Evolutionary conservation across 2,113 vertebrate genomes (phyloP).

Genomic region (Promerops cafer): DNA sequence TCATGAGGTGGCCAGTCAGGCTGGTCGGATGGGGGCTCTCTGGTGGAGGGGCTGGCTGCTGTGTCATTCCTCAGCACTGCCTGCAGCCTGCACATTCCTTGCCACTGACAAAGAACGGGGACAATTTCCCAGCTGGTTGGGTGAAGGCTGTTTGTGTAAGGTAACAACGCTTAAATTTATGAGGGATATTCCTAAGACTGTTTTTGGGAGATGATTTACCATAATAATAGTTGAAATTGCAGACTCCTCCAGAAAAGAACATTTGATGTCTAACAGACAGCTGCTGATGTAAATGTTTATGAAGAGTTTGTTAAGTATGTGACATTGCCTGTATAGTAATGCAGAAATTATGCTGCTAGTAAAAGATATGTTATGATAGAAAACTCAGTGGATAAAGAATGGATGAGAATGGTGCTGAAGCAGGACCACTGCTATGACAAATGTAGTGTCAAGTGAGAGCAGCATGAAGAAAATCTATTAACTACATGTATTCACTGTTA

Average conservation of each 20-base stretch:
- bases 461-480: background rate
- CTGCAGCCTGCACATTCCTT: background rate
- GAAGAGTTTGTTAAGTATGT: background rate
- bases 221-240: background rate
- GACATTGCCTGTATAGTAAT: background rate
- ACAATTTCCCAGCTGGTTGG: background rate
- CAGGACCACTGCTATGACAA: background rate
- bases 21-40: background rate
- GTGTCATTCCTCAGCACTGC: background rate
- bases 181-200: background rate
- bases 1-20: background rate
- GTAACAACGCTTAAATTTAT: background rate
- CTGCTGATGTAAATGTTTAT: constrained; percentile 16
- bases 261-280: constrained; percentile 2
- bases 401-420: background rate
- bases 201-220: background rate
- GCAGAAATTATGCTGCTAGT: background rate
- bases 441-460: background rate
- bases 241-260: background rate
- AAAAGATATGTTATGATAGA: background rate
- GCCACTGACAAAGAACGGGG: accelerated
- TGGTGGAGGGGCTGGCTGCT: background rate
- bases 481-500: background rate
- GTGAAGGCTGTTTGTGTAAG: background rate
- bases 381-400: constrained; percentile 1